These are phyloP conservation scores for Gambelia wislizenii DNA, from an alignment of 2,797 vertebrate genomes.

Conservation along the genomic window DNA sequence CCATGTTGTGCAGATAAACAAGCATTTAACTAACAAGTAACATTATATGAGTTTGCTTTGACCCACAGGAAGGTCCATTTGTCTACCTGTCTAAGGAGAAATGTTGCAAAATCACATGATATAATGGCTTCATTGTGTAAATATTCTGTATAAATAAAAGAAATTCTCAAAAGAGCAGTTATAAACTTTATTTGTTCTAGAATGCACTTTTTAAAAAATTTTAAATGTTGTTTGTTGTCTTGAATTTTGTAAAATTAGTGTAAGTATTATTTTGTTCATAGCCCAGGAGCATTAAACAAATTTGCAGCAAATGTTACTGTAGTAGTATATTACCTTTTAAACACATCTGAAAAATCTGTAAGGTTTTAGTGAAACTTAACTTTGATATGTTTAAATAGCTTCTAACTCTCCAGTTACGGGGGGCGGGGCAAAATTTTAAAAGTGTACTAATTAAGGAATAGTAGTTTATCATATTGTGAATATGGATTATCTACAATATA, in stretches of 20 bases:
- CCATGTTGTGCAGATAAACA: not conserved
- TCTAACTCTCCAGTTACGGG: no score
- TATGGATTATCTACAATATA: no score
- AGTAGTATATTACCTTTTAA: not conserved
- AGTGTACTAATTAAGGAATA: no score
- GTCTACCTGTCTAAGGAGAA: conserved; percentile 86
- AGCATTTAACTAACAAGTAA: not conserved
- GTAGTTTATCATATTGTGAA: no score
- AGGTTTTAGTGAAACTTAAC: no score
- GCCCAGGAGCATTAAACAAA: not conserved
- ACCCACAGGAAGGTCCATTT: conserved; percentile 84
- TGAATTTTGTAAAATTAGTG: not conserved
- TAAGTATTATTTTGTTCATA: not conserved
- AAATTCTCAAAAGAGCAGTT: not conserved
- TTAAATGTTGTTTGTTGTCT: not conserved
- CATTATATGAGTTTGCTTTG: conserved; percentile 27
- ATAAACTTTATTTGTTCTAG: not conserved
- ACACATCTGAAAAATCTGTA: not conserved
- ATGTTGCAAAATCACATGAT: conserved; percentile 80
- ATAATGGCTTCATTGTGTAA: conserved; percentile 86
- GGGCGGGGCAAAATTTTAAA: not conserved
- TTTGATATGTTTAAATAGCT: no score
- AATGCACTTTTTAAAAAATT: not conserved
- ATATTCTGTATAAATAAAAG: conserved; percentile 59
- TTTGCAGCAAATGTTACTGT: not conserved